Evolutionary conservation across 30 jellyfish, hydroid and myxozoan genomes (phyloP).

Genomic region (Mastigias papua): DNA sequence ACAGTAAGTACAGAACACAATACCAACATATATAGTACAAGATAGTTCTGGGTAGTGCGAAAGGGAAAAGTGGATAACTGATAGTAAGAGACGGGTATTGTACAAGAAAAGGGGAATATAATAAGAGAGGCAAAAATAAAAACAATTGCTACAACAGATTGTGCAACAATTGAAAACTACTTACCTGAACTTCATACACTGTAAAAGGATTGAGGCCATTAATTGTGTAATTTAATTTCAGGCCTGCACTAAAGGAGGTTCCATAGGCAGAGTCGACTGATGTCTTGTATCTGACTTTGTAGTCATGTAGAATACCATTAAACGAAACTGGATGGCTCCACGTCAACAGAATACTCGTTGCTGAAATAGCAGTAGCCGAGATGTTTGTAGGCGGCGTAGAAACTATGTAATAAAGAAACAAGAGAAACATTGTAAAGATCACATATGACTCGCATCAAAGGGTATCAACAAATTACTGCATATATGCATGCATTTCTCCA

Average conservation of each 20-base stretch:
- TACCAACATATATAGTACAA: no score
- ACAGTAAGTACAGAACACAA: no score
- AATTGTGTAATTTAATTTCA: neutral
- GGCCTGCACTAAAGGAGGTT: constrained; percentile 20
- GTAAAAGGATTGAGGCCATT: constrained; percentile 11
- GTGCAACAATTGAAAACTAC: neutral
- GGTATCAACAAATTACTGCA: neutral
- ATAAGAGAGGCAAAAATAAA: no score
- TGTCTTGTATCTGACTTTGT: constrained; percentile 33
- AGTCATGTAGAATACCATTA: constrained; percentile 74
- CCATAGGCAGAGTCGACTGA: neutral
- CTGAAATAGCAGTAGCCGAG: constrained; percentile 37
- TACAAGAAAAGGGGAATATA: no score
- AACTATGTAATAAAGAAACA: constrained; percentile 7
- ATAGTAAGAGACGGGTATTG: no score
- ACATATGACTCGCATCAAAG: neutral
- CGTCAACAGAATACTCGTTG: constrained; percentile 34
- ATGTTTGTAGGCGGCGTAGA: constrained; percentile 54
- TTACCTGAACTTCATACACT: constrained; percentile 41
- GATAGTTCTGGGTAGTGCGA: no score
- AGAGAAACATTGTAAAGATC: neutral
- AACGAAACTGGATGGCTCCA: constrained; percentile 66
- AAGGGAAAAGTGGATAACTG: no score
- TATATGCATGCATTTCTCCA: neutral
- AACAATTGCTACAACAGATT: neutral